These are phyloP conservation scores for Chionis minor DNA, from an alignment of 2,113 vertebrate species.

Conservation along the genomic window DNA sequence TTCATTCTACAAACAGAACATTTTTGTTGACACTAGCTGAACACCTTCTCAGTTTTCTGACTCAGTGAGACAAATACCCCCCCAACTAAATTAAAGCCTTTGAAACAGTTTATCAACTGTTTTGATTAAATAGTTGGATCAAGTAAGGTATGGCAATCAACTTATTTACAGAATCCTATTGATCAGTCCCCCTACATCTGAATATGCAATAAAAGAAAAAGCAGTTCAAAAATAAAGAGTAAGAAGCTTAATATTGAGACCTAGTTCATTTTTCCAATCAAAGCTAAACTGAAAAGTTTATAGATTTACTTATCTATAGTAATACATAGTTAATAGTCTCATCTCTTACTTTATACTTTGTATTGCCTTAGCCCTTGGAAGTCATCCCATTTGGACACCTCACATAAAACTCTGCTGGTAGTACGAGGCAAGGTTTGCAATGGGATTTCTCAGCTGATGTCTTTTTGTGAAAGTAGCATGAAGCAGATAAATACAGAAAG, in stretches of 20 bases:
- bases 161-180: neutral
- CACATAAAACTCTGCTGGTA: neutral
- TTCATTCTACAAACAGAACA: neutral
- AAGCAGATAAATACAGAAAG: neutral
- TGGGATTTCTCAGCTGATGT: neutral
- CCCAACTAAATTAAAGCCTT: neutral
- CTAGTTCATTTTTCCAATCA: neutral
- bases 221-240: neutral
- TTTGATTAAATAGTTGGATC: neutral
- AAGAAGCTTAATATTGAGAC: neutral
- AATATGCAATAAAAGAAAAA: neutral
- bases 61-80: neutral
- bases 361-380: neutral
- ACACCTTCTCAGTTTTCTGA: neutral
- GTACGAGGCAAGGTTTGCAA: neutral
- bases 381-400: neutral
- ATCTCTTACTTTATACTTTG: neutral
- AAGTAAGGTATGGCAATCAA: neutral
- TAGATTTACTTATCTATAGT: neutral
- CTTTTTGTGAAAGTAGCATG: neutral
- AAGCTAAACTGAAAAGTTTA: neutral
- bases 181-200: neutral
- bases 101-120: neutral
- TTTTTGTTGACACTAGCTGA: neutral
- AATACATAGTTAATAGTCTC: neutral